Evolutionary conservation across 2,797 vertebrate genomes (phyloP).

Genomic region (Esox lucius): DNA sequence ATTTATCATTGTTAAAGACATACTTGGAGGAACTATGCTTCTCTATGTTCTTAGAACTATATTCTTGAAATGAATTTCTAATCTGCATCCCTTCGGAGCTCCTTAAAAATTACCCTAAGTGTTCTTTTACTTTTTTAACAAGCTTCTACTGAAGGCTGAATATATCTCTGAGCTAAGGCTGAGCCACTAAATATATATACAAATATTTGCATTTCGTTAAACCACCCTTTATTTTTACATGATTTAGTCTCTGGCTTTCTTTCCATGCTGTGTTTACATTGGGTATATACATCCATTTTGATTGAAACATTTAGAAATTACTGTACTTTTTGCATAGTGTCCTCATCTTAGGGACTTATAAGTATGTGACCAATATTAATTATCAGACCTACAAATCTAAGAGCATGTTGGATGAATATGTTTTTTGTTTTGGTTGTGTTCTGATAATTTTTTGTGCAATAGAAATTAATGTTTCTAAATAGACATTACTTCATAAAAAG

Average conservation of each 20-base stretch:
- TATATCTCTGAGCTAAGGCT: constrained; percentile 19
- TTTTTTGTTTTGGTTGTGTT: no score
- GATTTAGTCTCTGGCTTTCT: constrained; percentile 3
- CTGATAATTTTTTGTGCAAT: no score
- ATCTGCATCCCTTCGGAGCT: constrained; percentile 19
- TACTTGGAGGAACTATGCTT: constrained; percentile 17
- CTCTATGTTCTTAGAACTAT: constrained; percentile 8
- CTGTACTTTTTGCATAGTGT: no score
- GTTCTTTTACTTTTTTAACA: constrained; percentile 29
- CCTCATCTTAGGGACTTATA: no score
- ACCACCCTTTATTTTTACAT: constrained; percentile 15
- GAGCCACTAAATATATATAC: constrained; percentile 6
- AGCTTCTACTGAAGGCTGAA: constrained; percentile 16
- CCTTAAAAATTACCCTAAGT: constrained; percentile 28
- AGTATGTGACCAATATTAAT: no score
- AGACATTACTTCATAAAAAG: no score
- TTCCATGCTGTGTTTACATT: constrained; percentile 14
- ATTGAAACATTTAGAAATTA: no score
- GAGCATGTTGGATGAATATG: no score
- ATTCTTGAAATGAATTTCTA: constrained; percentile 8
- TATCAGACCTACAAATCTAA: no score
- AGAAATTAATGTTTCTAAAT: no score
- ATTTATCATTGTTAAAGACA: constrained; percentile 2
- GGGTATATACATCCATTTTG: background rate
- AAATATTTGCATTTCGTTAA: constrained; percentile 32